These are phyloP conservation scores for Menidia beryllina DNA, from an alignment of 2,113 vertebrate genomes.

Conservation along the genomic window DNA sequence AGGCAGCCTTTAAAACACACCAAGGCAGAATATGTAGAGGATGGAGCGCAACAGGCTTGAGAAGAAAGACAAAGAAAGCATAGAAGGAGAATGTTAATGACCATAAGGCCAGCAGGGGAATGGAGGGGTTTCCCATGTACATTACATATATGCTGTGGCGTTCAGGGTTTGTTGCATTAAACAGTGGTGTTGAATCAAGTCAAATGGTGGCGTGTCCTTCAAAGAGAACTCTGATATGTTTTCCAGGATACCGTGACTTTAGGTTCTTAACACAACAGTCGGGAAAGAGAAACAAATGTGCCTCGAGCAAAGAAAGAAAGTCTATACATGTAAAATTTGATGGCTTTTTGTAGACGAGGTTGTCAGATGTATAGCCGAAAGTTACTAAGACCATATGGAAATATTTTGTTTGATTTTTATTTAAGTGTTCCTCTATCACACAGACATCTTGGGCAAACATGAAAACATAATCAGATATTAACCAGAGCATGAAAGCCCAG, in stretches of 20 bases:
- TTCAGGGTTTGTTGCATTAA: conserved; percentile 16
- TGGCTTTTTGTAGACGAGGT: conserved; percentile 28
- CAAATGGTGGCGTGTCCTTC: conserved; percentile 57
- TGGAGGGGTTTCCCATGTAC: neutral
- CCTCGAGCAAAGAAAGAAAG: conserved; percentile 29
- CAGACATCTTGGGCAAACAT: conserved; percentile 29
- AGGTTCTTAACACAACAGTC: conserved; percentile 41
- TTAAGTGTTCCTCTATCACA: conserved; percentile 10
- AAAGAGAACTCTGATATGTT: conserved; percentile 59
- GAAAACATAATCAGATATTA: conserved; percentile 39
- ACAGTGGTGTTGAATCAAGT: conserved; percentile 25
- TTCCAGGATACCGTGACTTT: conserved; percentile 55
- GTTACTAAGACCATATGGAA: conserved; percentile 6
- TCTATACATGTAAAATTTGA: conserved; percentile 16
- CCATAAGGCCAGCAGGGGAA: conserved; percentile 26
- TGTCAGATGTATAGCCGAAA: conserved; percentile 6
- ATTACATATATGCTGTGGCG: neutral
- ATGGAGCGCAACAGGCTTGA: conserved; percentile 62
- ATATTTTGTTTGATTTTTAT: conserved; percentile 15
- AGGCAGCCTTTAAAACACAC: conserved; percentile 74
- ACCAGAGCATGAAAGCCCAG: conserved; percentile 29
- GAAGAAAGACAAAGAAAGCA: conserved; percentile 30
- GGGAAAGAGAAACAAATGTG: conserved; percentile 20
- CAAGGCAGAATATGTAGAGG: conserved; percentile 67
- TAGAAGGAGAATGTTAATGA: conserved; percentile 26